Base-by-base conservation (phyloP, 2,797 vertebrate species). In the Garrulus glandarius region DNA sequence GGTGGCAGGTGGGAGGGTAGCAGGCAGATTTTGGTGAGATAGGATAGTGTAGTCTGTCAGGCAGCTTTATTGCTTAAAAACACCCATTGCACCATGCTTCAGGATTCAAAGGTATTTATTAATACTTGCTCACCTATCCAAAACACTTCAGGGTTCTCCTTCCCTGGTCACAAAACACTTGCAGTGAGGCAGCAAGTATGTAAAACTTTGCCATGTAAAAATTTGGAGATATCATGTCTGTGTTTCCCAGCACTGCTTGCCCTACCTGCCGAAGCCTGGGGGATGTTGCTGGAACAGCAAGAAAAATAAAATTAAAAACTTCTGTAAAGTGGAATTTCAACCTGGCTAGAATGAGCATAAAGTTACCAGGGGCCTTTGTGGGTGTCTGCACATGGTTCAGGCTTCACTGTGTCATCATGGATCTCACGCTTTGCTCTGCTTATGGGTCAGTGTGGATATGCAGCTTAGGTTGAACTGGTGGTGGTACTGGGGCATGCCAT, bases 321-420 rank as follows among this genome's bases (percentile, higher is more conserved):
- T 24, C 11, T 20, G 15, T 11, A 4, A 11, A n/a, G 22, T 63
- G 30, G 39, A 13, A n/a, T 88, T 80, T 74, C 19, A 20, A 0
- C 11, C 4, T 10, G 24, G 2, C 23, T 22, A 9, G 37, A 70
- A n/a, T 4, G 22, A 67, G 15, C 1, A 11, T n/a, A 12, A 39
- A 61, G 27, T 32, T 83, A 29, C n/a, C 1, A 2, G 22, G 68
- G 27, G 21, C 30, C 34, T 47, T 30, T 8, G 16, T 26, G 52
- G 15, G 24, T 1, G 1, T 67, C 55, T 24, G 50, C 32, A 1
- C 18, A 6, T 5, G 11, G 39, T 26, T 79, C 9, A 19, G 16
- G 7, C 53, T 70, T 60, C 34, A 1, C 49, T 7, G 56, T 4
- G 0, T 18, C 21, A 0, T 23, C 6, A 1, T 0, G 0, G 36